Evolutionary conservation across 2,113 vertebrate genomes (phyloP), one percentile per base, ranked within the genome.

Genomic region (Tragelaphus buxtoni): DNA sequence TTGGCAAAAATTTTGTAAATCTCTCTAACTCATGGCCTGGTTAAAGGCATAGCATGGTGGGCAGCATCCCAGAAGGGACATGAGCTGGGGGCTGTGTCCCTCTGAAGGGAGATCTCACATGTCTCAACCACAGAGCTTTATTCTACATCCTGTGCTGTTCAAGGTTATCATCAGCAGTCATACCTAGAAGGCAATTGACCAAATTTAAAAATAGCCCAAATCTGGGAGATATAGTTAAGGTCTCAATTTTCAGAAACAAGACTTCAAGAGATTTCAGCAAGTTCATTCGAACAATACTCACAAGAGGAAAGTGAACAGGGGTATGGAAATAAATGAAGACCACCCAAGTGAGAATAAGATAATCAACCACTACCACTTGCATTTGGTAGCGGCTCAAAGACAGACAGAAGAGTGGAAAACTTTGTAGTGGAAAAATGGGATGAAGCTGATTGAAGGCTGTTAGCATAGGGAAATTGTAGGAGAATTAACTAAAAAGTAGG

Each of bases 181-280:
- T 32, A 49, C n/a, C 32, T 58, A 20, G 20, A 94, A 80, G 30
- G 20, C 63, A 55, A 17, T 1, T 22, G 53, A 60, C 10, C 42
- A 60, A 76, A 45, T 58, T 79, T 45, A 51, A n/a, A 45, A 55
- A 39, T 65, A 39, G 39, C n/a, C 13, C 24, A 96, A 42, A 55
- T 56, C 53, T 72, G 26, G 20, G n/a, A 74, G n/a, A 55, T 26
- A 61, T 39, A 69, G 26, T 60, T 55, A 51, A 87, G 55, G 60
- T 35, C 55, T 24, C n/a, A 4, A 9, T 49, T 65, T 95, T 84
- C 80, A 65, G 74, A 90, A 96, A 72, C 5, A 83, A 60, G 35
- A 55, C 55, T 74, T 63, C 17, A 22, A 45, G 35, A 80, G 18
- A 88, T 76, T 89, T 91, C 61, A 76, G 35, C 2, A 2, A 69